These are phyloP conservation scores for Scaptomyza pallida DNA, from an alignment of 1,140 invertebrate species.

Conservation along the genomic window DNA sequence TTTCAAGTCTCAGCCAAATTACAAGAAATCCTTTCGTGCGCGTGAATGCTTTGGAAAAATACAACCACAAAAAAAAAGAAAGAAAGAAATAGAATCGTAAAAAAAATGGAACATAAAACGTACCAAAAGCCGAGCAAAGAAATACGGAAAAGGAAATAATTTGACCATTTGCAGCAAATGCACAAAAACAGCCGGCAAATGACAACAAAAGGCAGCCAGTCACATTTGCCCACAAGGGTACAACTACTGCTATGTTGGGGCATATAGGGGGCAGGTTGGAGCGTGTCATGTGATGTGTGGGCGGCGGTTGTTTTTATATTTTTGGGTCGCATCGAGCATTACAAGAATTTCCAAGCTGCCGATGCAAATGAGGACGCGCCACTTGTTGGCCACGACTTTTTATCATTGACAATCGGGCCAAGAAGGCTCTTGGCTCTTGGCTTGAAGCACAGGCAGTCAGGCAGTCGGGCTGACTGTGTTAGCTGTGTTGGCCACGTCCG, in stretches of 20 bases:
- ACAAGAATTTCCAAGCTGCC: slow-evolving; percentile 63
- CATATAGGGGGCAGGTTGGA: not conserved
- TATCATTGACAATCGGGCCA: slow-evolving; percentile 70
- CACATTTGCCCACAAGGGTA: slow-evolving; percentile 33
- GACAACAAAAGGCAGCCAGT: slow-evolving; percentile 53
- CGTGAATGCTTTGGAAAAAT: slow-evolving; percentile 73
- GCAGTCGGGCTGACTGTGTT: too few relatives aligned
- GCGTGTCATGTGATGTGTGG: slow-evolving; percentile 67
- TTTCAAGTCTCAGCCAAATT: slow-evolving; percentile 76
- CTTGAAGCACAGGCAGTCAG: not conserved
- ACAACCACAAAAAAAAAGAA: slow-evolving; percentile 16
- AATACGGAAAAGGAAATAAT: slow-evolving; percentile 82
- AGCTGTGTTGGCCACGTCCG: slow-evolving; percentile 30
- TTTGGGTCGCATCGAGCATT: slow-evolving; percentile 47
- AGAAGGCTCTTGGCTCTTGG: slow-evolving; percentile 11
- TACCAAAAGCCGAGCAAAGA: slow-evolving; percentile 58
- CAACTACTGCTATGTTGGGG: too few relatives aligned
- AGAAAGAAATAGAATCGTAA: slow-evolving; percentile 11
- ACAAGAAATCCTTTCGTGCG: slow-evolving; percentile 83
- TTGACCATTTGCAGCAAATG: slow-evolving; percentile 73
- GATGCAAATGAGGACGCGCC: slow-evolving; percentile 76
- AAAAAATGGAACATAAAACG: slow-evolving; percentile 38
- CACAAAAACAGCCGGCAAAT: slow-evolving; percentile 47
- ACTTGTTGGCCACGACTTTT: slow-evolving; percentile 78
- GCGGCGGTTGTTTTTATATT: slow-evolving; percentile 19